phyloP scores from a whole-genome alignment of 2,113 vertebrate genomes.

The Myotis yumanensis region DNA sequence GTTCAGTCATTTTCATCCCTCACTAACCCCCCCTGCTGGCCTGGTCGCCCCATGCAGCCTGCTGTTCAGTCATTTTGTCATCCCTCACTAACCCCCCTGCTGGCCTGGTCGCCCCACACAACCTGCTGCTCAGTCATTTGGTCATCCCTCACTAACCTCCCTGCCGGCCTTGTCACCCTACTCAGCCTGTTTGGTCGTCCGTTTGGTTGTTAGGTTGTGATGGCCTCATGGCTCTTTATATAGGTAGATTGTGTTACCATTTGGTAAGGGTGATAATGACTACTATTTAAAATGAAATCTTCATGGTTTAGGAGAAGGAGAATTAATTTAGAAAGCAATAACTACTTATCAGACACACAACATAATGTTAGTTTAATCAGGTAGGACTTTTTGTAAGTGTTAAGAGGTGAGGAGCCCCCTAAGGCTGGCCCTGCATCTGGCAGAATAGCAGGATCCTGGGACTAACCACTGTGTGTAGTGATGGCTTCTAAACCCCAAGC shows the following conservation, averaged over 20 bases:
- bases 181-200: no score
- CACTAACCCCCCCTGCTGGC: no score
- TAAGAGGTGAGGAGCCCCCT: background rate
- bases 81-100: no score
- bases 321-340: background rate
- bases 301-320: accelerated
- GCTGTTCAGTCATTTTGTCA: no score
- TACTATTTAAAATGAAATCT: background rate
- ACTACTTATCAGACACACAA: background rate
- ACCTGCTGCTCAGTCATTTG: no score
- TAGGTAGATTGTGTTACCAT: background rate
- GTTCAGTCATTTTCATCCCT: no score
- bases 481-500: background rate
- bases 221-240: no score
- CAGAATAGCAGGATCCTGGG: background rate
- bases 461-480: background rate
- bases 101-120: no score
- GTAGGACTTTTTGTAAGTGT: background rate
- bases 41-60: no score
- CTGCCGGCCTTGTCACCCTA: no score
- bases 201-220: no score
- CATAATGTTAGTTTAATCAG: background rate
- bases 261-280: background rate
- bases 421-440: background rate
- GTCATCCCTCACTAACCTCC: no score